phyloP scores from a whole-genome alignment of 2,888 invertebrate species.

The Scaptomyza reducta region DNA sequence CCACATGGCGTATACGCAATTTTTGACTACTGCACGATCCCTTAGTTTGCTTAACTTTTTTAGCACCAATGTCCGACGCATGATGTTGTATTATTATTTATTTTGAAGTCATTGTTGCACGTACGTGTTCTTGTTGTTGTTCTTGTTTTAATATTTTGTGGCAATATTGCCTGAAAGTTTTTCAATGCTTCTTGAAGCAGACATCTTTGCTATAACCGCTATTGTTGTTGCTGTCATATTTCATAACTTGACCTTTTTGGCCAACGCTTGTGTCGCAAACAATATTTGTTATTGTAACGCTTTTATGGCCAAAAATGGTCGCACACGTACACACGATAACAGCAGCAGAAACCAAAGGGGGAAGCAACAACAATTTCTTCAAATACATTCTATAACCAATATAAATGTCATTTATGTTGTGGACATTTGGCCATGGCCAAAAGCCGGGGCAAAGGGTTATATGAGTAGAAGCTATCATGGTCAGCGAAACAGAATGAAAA shows the following conservation, averaged over 20 bases:
- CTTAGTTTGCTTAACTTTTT: slow-evolving; percentile 19
- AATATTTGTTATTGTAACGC: slow-evolving; percentile 62
- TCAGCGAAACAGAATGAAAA: slow-evolving; percentile 59
- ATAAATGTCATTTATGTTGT: slow-evolving; percentile 77
- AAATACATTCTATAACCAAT: slow-evolving; percentile 75
- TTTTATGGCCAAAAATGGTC: slow-evolving; percentile 65
- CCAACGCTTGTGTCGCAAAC: slow-evolving; percentile 58
- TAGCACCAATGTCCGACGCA: slow-evolving; percentile 37
- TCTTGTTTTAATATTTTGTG: slow-evolving; percentile 7
- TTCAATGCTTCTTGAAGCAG: slow-evolving; percentile 46
- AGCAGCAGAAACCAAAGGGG: slow-evolving; percentile 16
- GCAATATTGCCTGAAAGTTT: slow-evolving; percentile 47
- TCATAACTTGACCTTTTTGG: slow-evolving; percentile 72
- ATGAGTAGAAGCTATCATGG: slow-evolving; percentile 66
- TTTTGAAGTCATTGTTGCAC: slow-evolving; percentile 10
- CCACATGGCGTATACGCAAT: slow-evolving; percentile 68
- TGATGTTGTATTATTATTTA: slow-evolving; percentile 16
- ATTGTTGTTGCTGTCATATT: slow-evolving; percentile 46
- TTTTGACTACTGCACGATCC: slow-evolving; percentile 37
- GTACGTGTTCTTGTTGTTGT: slow-evolving; percentile 4
- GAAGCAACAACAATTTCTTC: slow-evolving; percentile 43
- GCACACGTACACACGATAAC: slow-evolving; percentile 65
- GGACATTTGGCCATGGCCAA: no score
- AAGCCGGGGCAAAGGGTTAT: slow-evolving; percentile 19
- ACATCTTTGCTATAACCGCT: slow-evolving; percentile 41